Evolutionary conservation across 2,888 invertebrate species (phyloP).

Genomic region (Nowickia ferox): DNA sequence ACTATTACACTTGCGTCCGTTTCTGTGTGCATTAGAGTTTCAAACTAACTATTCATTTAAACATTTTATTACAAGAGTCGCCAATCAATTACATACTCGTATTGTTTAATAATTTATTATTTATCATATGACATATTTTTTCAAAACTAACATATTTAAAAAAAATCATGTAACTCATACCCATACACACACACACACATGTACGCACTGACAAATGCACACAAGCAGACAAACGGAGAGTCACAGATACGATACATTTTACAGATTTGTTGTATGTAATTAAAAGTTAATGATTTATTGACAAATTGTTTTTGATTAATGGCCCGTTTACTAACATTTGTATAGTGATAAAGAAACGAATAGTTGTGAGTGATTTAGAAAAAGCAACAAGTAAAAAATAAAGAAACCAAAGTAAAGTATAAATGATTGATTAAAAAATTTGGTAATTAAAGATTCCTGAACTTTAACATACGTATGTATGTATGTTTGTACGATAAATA

Average conservation of each 20-base stretch:
- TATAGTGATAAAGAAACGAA: slow-evolving; percentile 2
- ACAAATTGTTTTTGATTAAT: slow-evolving; percentile 69
- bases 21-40: not conserved
- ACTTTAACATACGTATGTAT: not conserved
- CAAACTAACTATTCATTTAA: not conserved
- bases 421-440: slow-evolving; percentile 34
- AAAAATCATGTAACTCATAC: slow-evolving; percentile 11
- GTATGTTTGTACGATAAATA: not conserved
- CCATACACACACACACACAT: not conserved
- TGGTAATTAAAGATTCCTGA: not conserved
- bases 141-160: slow-evolving; percentile 25
- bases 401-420: not conserved
- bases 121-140: slow-evolving; percentile 29
- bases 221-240: not conserved
- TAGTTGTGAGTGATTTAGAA: not conserved
- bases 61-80: slow-evolving; percentile 21
- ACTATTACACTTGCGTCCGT: not conserved
- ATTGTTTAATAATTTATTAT: slow-evolving; percentile 40
- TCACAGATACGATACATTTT: slow-evolving; percentile 45
- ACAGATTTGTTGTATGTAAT: slow-evolving; percentile 43
- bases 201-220: not conserved
- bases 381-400: not conserved
- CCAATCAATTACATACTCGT: slow-evolving; percentile 43
- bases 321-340: slow-evolving; percentile 20
- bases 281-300: slow-evolving; percentile 66